Evolutionary conservation across 2,113 vertebrate species (phyloP), one percentile per base, ranked within the genome.

Genomic region (Apodemus speciosus): DNA sequence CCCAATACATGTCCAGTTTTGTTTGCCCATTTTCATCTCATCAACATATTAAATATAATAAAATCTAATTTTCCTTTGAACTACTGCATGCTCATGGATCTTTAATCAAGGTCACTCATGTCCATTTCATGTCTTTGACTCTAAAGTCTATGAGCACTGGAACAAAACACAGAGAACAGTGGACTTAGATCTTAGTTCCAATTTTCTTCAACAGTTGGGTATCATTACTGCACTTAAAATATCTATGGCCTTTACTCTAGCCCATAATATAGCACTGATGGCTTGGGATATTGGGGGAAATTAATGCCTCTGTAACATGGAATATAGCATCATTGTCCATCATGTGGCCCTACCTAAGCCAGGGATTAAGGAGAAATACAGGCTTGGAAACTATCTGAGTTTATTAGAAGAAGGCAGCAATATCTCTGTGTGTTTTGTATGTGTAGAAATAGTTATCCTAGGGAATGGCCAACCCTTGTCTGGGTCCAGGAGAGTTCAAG

Each of bases 271-370:
- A 72, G 85, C 83, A 64, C 81, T 75, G 53, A 85, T 81, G 71
- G 77, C 72, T 77, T 90, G 75, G 88, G 90, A 62, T 9, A 20
- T 66, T 88, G 85, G 90, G 79, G 58, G 87, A 79, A 46, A 73
- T 62, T 0, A 85, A 38, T 6, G 25, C 14, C 15, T n/a, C 21
- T 38, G 6, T 80, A 62, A 68, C 25, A 23, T 20, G n/a, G 30
- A 21, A 77, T 81, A 66, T 80, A 85, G 21, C n/a, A 40, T 64
- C 60, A 20, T 38, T 51, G 38, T 49, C 58, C 35, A 38, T 76
- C 14, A 14, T 2, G 15, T 23, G 71, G 21, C 64, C n/a, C 43
- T 58, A 76, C 10, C 9, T 30, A 85, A 49, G 40, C 38, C 69
- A 88, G 38, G 60, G 73, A 49, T 0, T 11, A 38, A 51, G 23